Evolutionary conservation across 2,113 vertebrate species (phyloP).

Genomic region (Bufo gargarizans): DNA sequence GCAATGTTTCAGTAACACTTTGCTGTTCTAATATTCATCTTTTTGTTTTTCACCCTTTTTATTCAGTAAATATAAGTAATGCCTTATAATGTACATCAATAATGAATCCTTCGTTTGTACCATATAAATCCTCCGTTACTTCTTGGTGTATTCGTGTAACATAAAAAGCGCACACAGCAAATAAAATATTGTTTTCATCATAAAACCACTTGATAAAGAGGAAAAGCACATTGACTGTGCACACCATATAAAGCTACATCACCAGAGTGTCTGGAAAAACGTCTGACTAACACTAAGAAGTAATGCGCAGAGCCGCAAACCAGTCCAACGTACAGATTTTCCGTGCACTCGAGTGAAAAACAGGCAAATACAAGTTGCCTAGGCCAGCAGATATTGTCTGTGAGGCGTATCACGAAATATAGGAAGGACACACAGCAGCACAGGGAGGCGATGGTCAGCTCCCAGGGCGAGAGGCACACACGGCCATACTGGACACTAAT

Average conservation of each 20-base stretch:
- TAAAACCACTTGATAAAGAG: background rate
- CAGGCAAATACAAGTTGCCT: background rate
- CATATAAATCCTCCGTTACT: no score
- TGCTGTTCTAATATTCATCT: no score
- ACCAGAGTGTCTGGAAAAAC: background rate
- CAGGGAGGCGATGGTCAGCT: background rate
- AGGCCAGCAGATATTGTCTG: background rate
- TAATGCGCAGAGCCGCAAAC: background rate
- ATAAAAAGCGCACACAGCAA: no score
- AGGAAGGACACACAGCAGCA: background rate
- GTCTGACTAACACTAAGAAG: background rate
- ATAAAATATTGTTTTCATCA: background rate
- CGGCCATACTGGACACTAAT: no score
- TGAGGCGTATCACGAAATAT: background rate
- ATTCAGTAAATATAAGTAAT: no score
- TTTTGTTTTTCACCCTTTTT: no score
- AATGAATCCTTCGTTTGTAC: no score
- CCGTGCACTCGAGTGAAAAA: background rate
- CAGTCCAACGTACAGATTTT: background rate
- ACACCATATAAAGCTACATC: background rate
- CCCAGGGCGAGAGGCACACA: background rate
- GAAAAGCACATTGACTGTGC: background rate
- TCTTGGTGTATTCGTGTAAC: no score
- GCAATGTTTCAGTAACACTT: no score
- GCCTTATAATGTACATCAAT: no score